Evolutionary conservation across 2,888 invertebrate genomes (phyloP).

Genomic region (Mayetiola destructor): DNA sequence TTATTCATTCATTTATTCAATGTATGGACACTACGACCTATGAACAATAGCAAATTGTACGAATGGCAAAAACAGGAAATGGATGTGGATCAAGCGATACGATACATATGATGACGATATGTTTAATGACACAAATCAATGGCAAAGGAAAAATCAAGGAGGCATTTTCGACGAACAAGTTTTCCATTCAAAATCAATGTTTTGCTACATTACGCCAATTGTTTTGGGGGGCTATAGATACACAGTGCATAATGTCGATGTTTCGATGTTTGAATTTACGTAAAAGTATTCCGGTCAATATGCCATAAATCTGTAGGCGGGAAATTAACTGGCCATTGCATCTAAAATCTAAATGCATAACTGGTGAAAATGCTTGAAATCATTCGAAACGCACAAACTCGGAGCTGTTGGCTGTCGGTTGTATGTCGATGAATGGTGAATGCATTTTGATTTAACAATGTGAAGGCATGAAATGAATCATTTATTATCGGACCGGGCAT

Average conservation of each 20-base stretch:
- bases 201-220: too few species aligned
- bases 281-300: conserved; percentile 11
- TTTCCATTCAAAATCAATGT: too few species aligned
- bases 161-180: too few species aligned
- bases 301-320: conserved; percentile 12
- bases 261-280: conserved; percentile 4
- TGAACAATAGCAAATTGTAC: too few species aligned
- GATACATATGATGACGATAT: conserved; percentile 2
- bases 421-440: too few species aligned
- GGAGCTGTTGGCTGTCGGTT: too few species aligned
- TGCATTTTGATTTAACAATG: conserved; percentile 10
- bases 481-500: conserved; percentile 7
- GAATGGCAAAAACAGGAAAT: not conserved
- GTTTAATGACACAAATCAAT: not conserved
- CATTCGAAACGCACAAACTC: too few species aligned
- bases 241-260: too few species aligned
- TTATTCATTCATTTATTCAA: too few species aligned
- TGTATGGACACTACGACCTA: too few species aligned
- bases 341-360: not conserved
- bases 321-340: conserved; percentile 7
- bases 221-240: too few species aligned
- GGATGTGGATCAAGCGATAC: conserved; percentile 3
- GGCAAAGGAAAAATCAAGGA: not conserved
- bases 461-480: conserved; percentile 6
- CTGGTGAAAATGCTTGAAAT: too few species aligned